phyloP scores from a whole-genome alignment of 64 coral and sea anemone species.

The Montipora foliosa region DNA sequence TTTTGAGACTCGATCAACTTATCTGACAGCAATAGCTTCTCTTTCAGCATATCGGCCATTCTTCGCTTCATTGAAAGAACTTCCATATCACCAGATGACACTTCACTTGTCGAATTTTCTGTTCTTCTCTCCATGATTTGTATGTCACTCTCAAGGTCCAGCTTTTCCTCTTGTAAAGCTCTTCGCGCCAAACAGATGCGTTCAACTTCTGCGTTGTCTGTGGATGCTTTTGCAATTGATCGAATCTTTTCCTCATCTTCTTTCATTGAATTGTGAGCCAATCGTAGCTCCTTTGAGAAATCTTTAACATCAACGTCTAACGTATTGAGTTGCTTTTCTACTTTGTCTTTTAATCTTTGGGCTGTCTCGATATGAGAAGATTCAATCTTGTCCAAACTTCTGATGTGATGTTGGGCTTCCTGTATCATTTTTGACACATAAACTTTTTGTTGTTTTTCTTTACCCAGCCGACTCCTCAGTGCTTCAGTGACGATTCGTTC shows the following conservation, averaged over 20 bases:
- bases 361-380: not conserved
- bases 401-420: slow-evolving; percentile 42
- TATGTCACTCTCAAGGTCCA: slow-evolving; percentile 45
- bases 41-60: slow-evolving; percentile 45
- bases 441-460: not conserved
- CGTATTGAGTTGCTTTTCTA: slow-evolving; percentile 1
- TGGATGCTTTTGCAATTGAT: slow-evolving; percentile 36
- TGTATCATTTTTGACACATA: slow-evolving; percentile 56
- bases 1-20: slow-evolving; percentile 42
- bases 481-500: slow-evolving; percentile 47
- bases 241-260: slow-evolving; percentile 24
- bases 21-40: slow-evolving; percentile 57
- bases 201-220: slow-evolving; percentile 1
- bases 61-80: slow-evolving; percentile 63
- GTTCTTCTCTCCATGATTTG: slow-evolving; percentile 42
- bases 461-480: slow-evolving; percentile 21
- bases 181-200: slow-evolving; percentile 23
- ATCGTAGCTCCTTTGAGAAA: slow-evolving; percentile 23
- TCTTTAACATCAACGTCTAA: slow-evolving; percentile 34
- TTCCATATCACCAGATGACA: slow-evolving; percentile 42
- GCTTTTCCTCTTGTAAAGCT: slow-evolving; percentile 38
- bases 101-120: not conserved
- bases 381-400: slow-evolving; percentile 52
- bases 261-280: slow-evolving; percentile 45
- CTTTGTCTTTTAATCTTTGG: slow-evolving; percentile 16